Evolutionary conservation across 2,113 vertebrate species (phyloP).

Genomic region (Ranitomeya imitator): DNA sequence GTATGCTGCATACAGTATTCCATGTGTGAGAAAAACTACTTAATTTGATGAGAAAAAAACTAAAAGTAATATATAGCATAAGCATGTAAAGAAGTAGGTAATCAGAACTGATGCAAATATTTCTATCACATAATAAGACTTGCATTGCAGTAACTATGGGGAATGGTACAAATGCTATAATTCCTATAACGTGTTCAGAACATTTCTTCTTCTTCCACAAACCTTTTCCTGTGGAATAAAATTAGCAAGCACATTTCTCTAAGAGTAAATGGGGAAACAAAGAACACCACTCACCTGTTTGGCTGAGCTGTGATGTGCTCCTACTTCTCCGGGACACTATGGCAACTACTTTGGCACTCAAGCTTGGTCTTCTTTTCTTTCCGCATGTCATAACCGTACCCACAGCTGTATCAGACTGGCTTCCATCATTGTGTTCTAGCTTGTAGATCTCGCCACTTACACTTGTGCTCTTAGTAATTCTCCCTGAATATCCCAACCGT

Average conservation of each 20-base stretch:
- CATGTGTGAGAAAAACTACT: no score
- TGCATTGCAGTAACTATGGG: neutral
- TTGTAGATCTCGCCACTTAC: conserved; percentile 93
- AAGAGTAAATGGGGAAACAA: neutral
- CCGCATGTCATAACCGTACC: conserved; percentile 86
- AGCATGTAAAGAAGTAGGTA: neutral
- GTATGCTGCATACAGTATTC: no score
- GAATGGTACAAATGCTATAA: neutral
- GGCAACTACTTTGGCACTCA: conserved; percentile 94
- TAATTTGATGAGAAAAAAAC: neutral
- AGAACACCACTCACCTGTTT: conserved; percentile 84
- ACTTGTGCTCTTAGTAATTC: conserved; percentile 96
- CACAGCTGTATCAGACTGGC: conserved; percentile 96
- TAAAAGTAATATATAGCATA: neutral
- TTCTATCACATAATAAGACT: neutral
- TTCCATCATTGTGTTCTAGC: conserved; percentile 92
- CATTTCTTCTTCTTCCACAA: neutral
- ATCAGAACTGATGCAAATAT: neutral
- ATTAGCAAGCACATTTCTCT: neutral
- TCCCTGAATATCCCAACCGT: conserved; percentile 87
- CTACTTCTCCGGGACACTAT: conserved; percentile 89
- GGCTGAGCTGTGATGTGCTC: conserved; percentile 95
- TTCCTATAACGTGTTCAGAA: neutral
- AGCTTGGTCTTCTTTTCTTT: conserved; percentile 93
- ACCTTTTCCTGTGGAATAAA: neutral